Percentiles rank a stretch among this genome's conserved stretches.
phyloP scores from a whole-genome alignment of 1,140 invertebrate species.

The Leptonema lineaticorne region DNA sequence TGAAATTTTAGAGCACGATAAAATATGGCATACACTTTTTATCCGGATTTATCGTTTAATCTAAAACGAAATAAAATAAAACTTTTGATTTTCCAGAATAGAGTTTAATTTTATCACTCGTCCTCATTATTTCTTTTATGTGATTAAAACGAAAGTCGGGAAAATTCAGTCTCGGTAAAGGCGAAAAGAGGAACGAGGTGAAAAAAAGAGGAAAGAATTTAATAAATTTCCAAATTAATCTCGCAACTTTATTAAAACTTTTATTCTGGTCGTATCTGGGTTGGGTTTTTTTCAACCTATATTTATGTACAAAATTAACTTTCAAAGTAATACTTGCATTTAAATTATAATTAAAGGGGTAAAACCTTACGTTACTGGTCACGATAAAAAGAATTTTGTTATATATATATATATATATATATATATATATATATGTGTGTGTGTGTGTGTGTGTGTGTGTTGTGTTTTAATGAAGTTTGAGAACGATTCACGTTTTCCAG shows the following conservation, averaged over 20 bases:
- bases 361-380: too few relatives aligned
- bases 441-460: too few relatives aligned
- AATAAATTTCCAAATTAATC: constrained; percentile 18
- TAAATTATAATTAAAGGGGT: too few relatives aligned
- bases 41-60: not conserved
- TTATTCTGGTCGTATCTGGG: not conserved
- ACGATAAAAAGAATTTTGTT: too few relatives aligned
- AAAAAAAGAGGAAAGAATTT: not conserved
- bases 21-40: not conserved
- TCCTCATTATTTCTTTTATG: constrained; percentile 11
- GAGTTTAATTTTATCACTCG: constrained; percentile 7
- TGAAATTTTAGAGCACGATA: too few relatives aligned
- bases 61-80: not conserved
- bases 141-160: not conserved
- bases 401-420: too few relatives aligned
- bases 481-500: too few relatives aligned
- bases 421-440: too few relatives aligned
- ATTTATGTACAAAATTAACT: too few relatives aligned
- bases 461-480: too few relatives aligned
- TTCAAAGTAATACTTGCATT: too few relatives aligned
- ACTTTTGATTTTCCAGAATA: not conserved
- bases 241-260: constrained; percentile 15
- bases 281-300: too few relatives aligned
- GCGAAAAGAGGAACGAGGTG: not conserved
- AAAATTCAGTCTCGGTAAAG: not conserved